These are phyloP conservation scores for Drosophila pallidifrons DNA, from an alignment of 1,140 invertebrate genomes.

Conservation along the genomic window DNA sequence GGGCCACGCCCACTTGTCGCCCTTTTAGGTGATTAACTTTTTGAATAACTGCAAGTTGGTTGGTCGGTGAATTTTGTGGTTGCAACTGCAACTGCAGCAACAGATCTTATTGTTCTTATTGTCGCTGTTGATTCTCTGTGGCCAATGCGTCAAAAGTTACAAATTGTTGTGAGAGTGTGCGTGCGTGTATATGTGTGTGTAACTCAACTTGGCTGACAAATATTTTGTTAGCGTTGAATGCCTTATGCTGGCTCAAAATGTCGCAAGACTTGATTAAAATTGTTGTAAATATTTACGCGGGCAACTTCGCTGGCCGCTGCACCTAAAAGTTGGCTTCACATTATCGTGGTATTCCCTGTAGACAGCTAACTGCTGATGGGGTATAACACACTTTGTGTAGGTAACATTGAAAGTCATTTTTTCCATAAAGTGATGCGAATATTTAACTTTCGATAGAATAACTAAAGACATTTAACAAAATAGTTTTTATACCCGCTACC, in stretches of 20 bases:
- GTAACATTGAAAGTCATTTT: too few relatives aligned
- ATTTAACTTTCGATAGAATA: too few relatives aligned
- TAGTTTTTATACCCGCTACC: too few relatives aligned
- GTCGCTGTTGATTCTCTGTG: not conserved
- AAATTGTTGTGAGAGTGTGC: not conserved
- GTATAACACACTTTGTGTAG: not conserved
- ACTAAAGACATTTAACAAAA: too few relatives aligned
- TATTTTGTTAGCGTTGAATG: constrained; percentile 34
- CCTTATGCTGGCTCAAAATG: constrained; percentile 18
- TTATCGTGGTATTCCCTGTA: constrained; percentile 15
- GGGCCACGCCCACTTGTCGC: constrained; percentile 37
- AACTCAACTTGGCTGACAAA: not conserved
- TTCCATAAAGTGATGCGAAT: too few relatives aligned
- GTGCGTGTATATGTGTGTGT: not conserved
- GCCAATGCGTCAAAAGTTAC: constrained; percentile 37
- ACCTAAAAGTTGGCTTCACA: constrained; percentile 32
- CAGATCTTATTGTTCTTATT: constrained; percentile 22
- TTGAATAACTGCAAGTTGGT: constrained; percentile 52
- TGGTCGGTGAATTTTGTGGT: constrained; percentile 66
- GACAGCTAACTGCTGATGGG: not conserved
- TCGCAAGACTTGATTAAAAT: constrained; percentile 56
- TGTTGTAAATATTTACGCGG: constrained; percentile 18
- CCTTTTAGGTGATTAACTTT: constrained; percentile 75
- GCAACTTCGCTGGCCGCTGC: constrained; percentile 11
- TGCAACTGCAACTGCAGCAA: constrained; percentile 27